Evolutionary conservation across 1,140 invertebrate species (phyloP).

Genomic region (Notospermus geniculatus): DNA sequence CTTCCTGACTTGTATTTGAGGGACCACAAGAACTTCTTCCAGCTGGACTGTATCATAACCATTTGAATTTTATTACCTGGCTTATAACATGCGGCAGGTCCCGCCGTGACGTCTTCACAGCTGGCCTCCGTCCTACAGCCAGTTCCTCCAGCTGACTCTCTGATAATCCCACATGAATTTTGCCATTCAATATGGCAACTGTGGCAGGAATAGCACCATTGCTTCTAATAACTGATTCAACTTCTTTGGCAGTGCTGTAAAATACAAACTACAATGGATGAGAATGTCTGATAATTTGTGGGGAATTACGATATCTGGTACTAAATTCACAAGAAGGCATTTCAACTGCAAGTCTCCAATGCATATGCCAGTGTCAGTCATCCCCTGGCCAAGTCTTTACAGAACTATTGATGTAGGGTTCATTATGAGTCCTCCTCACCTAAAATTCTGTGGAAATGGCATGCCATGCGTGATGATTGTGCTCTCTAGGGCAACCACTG

Average conservation of each 20-base stretch:
- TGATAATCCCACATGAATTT: slow-evolving; percentile 73
- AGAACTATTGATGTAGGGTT: too few species aligned
- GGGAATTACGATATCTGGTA: not conserved
- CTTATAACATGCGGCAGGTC: slow-evolving; percentile 79
- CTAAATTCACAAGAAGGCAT: too few species aligned
- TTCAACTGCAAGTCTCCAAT: too few species aligned
- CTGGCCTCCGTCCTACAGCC: slow-evolving; percentile 42
- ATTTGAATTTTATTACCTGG: slow-evolving; percentile 52
- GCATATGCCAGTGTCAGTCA: too few species aligned
- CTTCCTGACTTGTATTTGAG: not conserved
- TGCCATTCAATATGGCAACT: slow-evolving; percentile 82
- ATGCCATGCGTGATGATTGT: slow-evolving; percentile 98
- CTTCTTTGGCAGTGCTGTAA: slow-evolving; percentile 70
- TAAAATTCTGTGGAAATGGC: slow-evolving; percentile 89
- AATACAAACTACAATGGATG: too few species aligned
- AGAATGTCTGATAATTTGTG: not conserved
- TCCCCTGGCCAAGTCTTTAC: too few species aligned
- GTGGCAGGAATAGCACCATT: slow-evolving; percentile 91
- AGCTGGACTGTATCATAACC: not conserved
- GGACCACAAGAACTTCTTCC: too few species aligned
- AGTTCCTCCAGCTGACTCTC: slow-evolving; percentile 63
- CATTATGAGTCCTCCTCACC: too few species aligned
- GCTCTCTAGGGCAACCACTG: slow-evolving; percentile 92
- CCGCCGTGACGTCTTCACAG: slow-evolving; percentile 78
- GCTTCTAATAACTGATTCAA: slow-evolving; percentile 72